These are phyloP conservation scores for Trichonephila clavipes DNA, from an alignment of 1,140 invertebrate genomes.

Conservation along the genomic window DNA sequence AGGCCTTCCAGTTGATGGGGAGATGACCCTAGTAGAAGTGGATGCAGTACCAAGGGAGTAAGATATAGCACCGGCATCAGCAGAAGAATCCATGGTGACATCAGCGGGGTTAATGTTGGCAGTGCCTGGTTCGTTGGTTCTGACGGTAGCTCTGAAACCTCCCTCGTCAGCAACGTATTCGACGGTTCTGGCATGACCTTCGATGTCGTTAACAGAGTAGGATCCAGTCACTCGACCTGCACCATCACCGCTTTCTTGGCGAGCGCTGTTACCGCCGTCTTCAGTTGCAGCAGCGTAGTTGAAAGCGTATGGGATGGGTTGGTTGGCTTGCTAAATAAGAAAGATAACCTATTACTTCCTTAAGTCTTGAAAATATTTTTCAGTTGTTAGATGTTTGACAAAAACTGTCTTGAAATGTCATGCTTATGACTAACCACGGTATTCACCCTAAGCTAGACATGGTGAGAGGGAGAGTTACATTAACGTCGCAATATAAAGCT, in stretches of 20 bases:
- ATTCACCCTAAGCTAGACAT: not conserved
- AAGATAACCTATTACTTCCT: too few relatives aligned
- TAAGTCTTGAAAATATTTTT: not conserved
- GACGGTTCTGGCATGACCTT: constrained; percentile 78
- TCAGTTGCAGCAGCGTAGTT: constrained; percentile 50
- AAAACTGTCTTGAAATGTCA: too few relatives aligned
- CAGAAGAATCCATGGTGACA: constrained; percentile 32
- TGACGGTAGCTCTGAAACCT: constrained; percentile 78
- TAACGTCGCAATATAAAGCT: not conserved
- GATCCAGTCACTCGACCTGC: constrained; percentile 72
- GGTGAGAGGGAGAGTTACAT: not conserved
- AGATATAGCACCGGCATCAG: not conserved
- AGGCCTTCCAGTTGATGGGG: not conserved
- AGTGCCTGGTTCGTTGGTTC: constrained; percentile 71
- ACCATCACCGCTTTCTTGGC: constrained; percentile 61
- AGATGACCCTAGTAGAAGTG: not conserved
- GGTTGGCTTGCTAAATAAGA: not conserved
- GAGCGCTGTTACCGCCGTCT: constrained; percentile 34
- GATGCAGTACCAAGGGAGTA: not conserved
- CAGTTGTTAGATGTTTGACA: not conserved
- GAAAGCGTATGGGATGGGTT: constrained; percentile 56
- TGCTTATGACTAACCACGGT: not conserved
- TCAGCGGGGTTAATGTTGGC: constrained; percentile 65
- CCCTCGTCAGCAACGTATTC: constrained; percentile 79
- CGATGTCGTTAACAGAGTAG: constrained; percentile 77